These are phyloP conservation scores for Ovis aries DNA, from an alignment of 2,113 vertebrate species.

Conservation along the genomic window DNA sequence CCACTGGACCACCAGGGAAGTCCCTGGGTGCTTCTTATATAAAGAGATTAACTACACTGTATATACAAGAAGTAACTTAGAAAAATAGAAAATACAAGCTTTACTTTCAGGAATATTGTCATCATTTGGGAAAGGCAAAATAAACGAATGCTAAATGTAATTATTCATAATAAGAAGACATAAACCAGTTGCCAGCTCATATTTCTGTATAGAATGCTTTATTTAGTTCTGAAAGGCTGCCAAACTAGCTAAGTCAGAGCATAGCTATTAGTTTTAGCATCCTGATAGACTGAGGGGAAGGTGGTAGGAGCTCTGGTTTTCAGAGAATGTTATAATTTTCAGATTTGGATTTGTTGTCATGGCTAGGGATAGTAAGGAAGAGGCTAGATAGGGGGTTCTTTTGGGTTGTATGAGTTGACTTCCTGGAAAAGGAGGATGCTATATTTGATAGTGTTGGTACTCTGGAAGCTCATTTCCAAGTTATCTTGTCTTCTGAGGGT, in stretches of 20 bases:
- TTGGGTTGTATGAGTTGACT: neutral
- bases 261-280: neutral
- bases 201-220: neutral
- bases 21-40: neutral
- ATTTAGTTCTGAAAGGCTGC: neutral
- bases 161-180: neutral
- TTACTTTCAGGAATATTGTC: neutral
- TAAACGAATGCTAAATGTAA: neutral
- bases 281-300: neutral
- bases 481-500: neutral
- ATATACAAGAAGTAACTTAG: neutral
- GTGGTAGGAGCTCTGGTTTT: conserved; percentile 2
- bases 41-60: neutral
- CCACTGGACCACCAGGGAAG: neutral
- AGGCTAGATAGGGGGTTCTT: neutral
- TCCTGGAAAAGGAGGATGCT: neutral
- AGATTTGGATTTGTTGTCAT: neutral
- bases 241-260: neutral
- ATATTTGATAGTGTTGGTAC: neutral
- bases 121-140: neutral
- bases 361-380: neutral
- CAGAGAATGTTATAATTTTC: neutral
- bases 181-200: neutral
- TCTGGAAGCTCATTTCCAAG: neutral
- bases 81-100: neutral